phyloP scores from a whole-genome alignment of 2,797 vertebrate genomes.

The Hyperoplus immaculatus region DNA sequence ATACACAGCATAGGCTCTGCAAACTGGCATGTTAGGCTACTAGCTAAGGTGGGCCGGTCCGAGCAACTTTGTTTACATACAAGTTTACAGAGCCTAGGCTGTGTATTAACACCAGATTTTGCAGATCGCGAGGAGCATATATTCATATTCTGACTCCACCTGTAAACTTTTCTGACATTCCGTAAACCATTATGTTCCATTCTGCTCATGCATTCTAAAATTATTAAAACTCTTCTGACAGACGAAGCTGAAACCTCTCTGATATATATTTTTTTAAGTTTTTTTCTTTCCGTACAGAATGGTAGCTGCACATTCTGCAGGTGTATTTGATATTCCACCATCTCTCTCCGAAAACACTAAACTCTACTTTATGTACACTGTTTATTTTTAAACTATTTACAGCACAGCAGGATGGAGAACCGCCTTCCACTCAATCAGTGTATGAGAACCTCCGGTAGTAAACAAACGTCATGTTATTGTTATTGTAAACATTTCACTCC shows the following conservation, averaged over 20 bases:
- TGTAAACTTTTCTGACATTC: too few species aligned
- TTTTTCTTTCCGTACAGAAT: not conserved
- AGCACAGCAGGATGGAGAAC: constrained; percentile 57
- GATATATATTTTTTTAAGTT: not conserved
- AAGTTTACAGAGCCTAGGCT: too few species aligned
- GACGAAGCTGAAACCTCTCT: not conserved
- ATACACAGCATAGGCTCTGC: not conserved
- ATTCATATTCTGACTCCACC: too few species aligned
- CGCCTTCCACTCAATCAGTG: not conserved
- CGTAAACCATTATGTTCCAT: too few species aligned
- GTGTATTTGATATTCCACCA: not conserved
- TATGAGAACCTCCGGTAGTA: constrained; percentile 42
- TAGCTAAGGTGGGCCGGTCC: too few species aligned
- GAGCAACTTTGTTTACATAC: too few species aligned
- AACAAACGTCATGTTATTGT: constrained; percentile 52
- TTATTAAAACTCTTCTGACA: not conserved
- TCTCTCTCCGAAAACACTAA: constrained; percentile 32
- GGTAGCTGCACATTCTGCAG: not conserved
- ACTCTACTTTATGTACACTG: constrained; percentile 46
- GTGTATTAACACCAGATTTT: too few species aligned
- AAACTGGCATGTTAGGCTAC: too few species aligned
- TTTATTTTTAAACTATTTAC: constrained; percentile 66
- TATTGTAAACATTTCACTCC: constrained; percentile 82
- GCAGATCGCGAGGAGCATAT: too few species aligned
- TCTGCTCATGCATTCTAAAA: not conserved